phyloP scores from a whole-genome alignment of 2,113 vertebrate species.

The Lepisosteus osseus region DNA sequence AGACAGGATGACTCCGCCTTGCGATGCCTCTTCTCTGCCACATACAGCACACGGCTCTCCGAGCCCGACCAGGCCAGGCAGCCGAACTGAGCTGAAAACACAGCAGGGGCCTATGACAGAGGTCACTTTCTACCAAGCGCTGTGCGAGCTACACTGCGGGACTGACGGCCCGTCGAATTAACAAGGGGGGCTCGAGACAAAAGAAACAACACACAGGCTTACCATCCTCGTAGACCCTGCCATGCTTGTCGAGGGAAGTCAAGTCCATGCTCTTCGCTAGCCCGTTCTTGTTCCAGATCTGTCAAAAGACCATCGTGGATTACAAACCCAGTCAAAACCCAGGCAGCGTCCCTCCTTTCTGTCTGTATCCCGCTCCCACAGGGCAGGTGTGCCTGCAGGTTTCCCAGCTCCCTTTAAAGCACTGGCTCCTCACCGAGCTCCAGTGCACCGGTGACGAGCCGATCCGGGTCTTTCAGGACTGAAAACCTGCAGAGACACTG shows the following conservation, averaged over 20 bases:
- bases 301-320: slow-evolving; percentile 5
- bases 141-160: neutral
- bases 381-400: too few relatives aligned
- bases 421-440: too few relatives aligned
- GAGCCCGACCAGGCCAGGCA: slow-evolving; percentile 64
- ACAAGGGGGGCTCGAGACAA: neutral
- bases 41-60: slow-evolving; percentile 60
- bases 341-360: too few relatives aligned
- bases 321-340: too few relatives aligned
- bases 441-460: too few relatives aligned
- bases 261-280: slow-evolving; percentile 60
- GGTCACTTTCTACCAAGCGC: slow-evolving; percentile 2
- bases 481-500: too few relatives aligned
- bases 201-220: slow-evolving; percentile 12
- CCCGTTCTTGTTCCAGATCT: slow-evolving; percentile 63
- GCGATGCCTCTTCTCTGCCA: slow-evolving; percentile 58
- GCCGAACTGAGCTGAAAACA: slow-evolving; percentile 58
- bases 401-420: too few relatives aligned
- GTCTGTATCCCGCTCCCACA: too few relatives aligned
- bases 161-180: neutral
- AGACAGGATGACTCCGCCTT: neutral
- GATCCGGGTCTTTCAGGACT: too few relatives aligned
- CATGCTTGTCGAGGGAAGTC: slow-evolving; percentile 54
- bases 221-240: slow-evolving; percentile 65
- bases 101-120: too few relatives aligned